phyloP scores from a whole-genome alignment of 2,888 invertebrate genomes.

The Entomobrya multifasciata region DNA sequence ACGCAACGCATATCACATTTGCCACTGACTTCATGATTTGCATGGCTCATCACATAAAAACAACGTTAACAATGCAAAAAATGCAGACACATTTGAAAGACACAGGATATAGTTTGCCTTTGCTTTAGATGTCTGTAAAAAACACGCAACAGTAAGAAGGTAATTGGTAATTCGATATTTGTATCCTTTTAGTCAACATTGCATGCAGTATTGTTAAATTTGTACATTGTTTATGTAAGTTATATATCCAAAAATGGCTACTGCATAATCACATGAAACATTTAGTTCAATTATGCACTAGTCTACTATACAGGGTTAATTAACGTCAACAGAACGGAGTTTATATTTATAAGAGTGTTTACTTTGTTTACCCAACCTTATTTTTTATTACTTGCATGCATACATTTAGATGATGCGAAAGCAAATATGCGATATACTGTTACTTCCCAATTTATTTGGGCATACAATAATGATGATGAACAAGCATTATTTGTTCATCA shows the following conservation, averaged over 20 bases:
- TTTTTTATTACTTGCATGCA: neutral
- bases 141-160: neutral
- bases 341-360: neutral
- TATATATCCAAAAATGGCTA: slow-evolving; percentile 52
- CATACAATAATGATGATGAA: slow-evolving; percentile 27
- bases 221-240: slow-evolving; percentile 33
- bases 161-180: neutral
- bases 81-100: neutral
- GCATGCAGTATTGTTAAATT: slow-evolving; percentile 4
- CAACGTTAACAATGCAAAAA: neutral
- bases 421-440: neutral
- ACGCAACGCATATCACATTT: neutral
- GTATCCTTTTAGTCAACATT: neutral
- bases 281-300: slow-evolving; percentile 26
- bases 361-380: slow-evolving; percentile 14
- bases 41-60: slow-evolving; percentile 26
- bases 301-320: slow-evolving; percentile 19
- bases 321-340: neutral
- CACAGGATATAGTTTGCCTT: neutral
- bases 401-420: no score
- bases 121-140: neutral
- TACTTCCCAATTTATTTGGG: slow-evolving; percentile 55
- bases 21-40: slow-evolving; percentile 26
- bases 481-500: slow-evolving; percentile 14
- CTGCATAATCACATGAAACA: slow-evolving; percentile 17